A percentile compares a stretch with the other conserved stretches of the same genome.
phyloP scores from a whole-genome alignment of 1,140 invertebrate species.

The Neomicropteryx cornuta region DNA sequence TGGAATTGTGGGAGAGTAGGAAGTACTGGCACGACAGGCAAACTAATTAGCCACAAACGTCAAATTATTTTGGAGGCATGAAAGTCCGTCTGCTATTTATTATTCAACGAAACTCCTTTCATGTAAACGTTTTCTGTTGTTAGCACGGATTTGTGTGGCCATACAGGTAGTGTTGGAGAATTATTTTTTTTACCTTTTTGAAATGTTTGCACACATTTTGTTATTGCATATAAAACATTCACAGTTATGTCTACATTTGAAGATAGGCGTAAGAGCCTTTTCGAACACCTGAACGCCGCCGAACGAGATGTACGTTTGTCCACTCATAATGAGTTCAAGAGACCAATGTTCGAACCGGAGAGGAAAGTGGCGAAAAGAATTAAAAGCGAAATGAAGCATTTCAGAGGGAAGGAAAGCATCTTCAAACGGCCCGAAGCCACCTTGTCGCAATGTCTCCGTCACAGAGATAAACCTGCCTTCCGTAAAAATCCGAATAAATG shows the following conservation, averaged over 20 bases:
- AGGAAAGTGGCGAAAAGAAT: constrained; percentile 24
- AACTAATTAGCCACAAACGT: too few species aligned
- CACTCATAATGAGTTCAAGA: constrained; percentile 26
- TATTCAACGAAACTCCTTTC: too few species aligned
- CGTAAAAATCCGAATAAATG: constrained; percentile 66
- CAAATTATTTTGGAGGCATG: too few species aligned
- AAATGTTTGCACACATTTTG: too few species aligned
- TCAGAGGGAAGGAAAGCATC: constrained; percentile 62
- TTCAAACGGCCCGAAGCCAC: constrained; percentile 59
- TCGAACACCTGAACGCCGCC: constrained; percentile 40
- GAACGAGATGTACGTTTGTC: constrained; percentile 39
- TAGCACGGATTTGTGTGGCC: too few species aligned
- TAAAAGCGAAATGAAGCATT: constrained; percentile 40
- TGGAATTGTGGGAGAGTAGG: too few species aligned
- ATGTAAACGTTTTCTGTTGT: too few species aligned
- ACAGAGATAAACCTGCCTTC: constrained; percentile 50
- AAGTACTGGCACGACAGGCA: too few species aligned
- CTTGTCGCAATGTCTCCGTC: constrained; percentile 39
- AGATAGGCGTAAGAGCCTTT: constrained; percentile 39
- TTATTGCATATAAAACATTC: too few species aligned
- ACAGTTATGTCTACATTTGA: constrained; percentile 40
- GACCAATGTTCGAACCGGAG: constrained; percentile 18
- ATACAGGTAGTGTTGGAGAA: too few species aligned
- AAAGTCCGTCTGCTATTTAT: too few species aligned
- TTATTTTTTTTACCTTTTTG: too few species aligned